Percentiles rank a stretch among this genome's conserved stretches.
These are phyloP conservation scores for Calameuta pallipes DNA, from an alignment of 2,888 invertebrate species.

Conservation along the genomic window DNA sequence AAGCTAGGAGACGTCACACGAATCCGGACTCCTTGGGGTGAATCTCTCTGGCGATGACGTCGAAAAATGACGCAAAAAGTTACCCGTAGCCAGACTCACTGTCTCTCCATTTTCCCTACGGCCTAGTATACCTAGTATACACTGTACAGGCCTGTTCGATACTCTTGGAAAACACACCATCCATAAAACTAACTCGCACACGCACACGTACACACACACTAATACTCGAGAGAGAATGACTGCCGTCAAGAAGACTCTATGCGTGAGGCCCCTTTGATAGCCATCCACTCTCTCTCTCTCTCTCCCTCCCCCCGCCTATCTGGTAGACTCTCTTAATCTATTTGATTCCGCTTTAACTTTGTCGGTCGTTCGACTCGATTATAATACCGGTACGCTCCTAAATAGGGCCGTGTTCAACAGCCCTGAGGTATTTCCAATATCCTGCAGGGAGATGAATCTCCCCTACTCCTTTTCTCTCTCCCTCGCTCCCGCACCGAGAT, in stretches of 20 bases:
- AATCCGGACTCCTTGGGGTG: conserved; percentile 47
- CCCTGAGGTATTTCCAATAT: conserved; percentile 65
- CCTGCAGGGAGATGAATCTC: conserved; percentile 60
- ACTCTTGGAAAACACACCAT: not conserved
- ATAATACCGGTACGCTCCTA: conserved; percentile 58
- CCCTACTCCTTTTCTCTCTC: conserved; percentile 27
- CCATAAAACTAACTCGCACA: not conserved
- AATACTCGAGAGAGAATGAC: not conserved
- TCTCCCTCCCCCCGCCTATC: not conserved
- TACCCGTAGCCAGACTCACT: conserved; percentile 52
- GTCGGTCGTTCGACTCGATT: conserved; percentile 42
- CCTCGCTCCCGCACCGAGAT: conserved; percentile 17
- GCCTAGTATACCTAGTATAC: not conserved
- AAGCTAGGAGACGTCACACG: conserved; percentile 48
- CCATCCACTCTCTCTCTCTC: not conserved
- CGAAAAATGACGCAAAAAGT: conserved; percentile 64
- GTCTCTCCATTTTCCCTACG: conserved; percentile 44
- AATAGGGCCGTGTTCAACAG: conserved; percentile 61
- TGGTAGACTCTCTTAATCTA: not conserved
- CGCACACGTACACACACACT: too few species aligned
- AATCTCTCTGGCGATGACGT: conserved; percentile 61
- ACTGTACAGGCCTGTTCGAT: not conserved
- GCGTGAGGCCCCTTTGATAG: not conserved
- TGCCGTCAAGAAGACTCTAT: not conserved
- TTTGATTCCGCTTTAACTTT: not conserved